Base-by-base conservation (phyloP, 1,140 invertebrate genomes). In the Monomorium pharaonis region DNA sequence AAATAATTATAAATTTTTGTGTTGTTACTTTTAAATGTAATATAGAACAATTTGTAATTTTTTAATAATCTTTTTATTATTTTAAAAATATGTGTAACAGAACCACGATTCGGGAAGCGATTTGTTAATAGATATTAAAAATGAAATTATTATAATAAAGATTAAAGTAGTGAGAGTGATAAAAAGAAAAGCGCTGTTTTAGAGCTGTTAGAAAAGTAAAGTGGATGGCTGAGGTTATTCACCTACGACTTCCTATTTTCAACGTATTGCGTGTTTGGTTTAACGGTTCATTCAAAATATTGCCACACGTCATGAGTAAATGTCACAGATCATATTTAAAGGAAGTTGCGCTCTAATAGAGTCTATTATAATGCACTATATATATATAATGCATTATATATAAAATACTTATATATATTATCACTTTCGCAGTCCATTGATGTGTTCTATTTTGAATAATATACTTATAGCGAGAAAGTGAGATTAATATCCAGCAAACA, bases 181-280 rank as follows among this genome's bases (percentile, higher is more conserved):
- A 18, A 49, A 24, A 33, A 78, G 21, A 18, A 0, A 49, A 63
- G 16, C 2, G 9, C 56, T 18, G 16, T 65, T 78, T 78, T n/a
- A 37, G n/a, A 69, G 2, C 10, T 24, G 6, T 24, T 7, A 27
- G 4, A 33, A 54, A 18, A n/a, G 0, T 16, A n/a, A 16, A 5
- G 14, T 49, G 12, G 9, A 65, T 9, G 12, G 1, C 2, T 9
- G 30, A 44, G 24, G 37, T 83, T 37, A 47, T 58, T 72, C 18
- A 70, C 51, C 37, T 72, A 2, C n/a, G 18, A 33, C 42, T 60
- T 58, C 21, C 12, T 21, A 4, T 24, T 33, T 44, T 7, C 1
- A 47, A 72, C 44, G 10, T 6, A 42, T 72, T n/a, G 21, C 21
- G 21, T 70, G 70, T 77, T 88, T 88, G 42, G 69, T 62, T 27